Percentiles rank a stretch among this genome's conserved stretches.
Evolutionary conservation across 2,888 invertebrate species (phyloP).

Genomic region (Drosophila flavopinicola): DNA sequence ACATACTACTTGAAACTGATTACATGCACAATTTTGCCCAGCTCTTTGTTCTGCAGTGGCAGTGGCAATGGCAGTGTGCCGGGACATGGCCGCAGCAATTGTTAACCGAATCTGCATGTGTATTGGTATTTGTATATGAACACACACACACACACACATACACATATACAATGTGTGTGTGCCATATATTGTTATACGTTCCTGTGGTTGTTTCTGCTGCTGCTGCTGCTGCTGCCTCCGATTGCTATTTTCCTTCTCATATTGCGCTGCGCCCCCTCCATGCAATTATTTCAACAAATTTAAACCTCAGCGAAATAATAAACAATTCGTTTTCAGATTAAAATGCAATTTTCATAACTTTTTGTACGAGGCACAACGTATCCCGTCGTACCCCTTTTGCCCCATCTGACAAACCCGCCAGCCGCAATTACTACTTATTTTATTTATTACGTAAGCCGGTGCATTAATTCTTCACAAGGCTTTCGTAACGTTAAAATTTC

Average conservation of each 20-base stretch:
- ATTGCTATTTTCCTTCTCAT: constrained; percentile 62
- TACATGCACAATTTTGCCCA: constrained; percentile 76
- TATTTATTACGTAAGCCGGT: constrained; percentile 72
- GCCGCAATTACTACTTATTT: constrained; percentile 75
- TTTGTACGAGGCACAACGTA: constrained; percentile 49
- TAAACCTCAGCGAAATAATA: constrained; percentile 79
- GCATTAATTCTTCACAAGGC: constrained; percentile 75
- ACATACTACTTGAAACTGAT: constrained; percentile 73
- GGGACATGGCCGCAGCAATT: constrained; percentile 60
- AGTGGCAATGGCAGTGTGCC: constrained; percentile 29
- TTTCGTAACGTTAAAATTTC: constrained; percentile 45
- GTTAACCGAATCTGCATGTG: constrained; percentile 51
- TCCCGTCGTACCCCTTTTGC: background rate
- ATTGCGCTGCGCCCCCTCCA: constrained; percentile 20
- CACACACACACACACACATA: background rate
- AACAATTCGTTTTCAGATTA: constrained; percentile 79
- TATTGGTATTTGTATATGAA: constrained; percentile 37
- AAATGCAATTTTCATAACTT: constrained; percentile 78
- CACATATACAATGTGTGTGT: constrained; percentile 24
- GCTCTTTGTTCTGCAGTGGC: constrained; percentile 66
- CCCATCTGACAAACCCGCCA: constrained; percentile 20
- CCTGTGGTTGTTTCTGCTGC: constrained; percentile 56
- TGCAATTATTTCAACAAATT: constrained; percentile 79
- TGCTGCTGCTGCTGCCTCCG: constrained; percentile 56
- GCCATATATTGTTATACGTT: constrained; percentile 59